Evolutionary conservation across 2,888 invertebrate species (phyloP).

Genomic region (Drosophila tripunctata): DNA sequence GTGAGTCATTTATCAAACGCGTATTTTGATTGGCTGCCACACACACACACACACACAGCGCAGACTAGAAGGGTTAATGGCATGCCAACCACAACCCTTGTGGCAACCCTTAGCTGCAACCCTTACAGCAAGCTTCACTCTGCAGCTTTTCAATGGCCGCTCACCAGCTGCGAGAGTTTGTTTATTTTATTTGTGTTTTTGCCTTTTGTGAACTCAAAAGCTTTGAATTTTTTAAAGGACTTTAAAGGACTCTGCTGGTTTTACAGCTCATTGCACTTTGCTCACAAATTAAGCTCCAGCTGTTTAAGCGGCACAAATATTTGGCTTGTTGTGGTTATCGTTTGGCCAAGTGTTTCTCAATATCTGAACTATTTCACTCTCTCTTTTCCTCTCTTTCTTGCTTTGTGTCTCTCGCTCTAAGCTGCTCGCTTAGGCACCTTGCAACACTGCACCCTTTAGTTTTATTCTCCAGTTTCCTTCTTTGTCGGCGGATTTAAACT

Average conservation of each 20-base stretch:
- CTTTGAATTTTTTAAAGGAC: constrained; percentile 17
- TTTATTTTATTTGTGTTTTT: constrained; percentile 35
- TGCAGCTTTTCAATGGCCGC: constrained; percentile 51
- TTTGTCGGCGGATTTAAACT: constrained; percentile 59
- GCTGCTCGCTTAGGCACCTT: constrained; percentile 49
- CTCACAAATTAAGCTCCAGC: constrained; percentile 36
- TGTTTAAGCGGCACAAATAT: constrained; percentile 44
- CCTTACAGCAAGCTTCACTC: too few relatives aligned
- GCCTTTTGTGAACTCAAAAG: constrained; percentile 26
- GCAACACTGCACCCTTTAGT: constrained; percentile 55
- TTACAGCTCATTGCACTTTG: constrained; percentile 18
- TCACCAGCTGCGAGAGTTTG: constrained; percentile 24
- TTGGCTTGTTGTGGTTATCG: constrained; percentile 31
- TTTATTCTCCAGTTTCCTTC: constrained; percentile 6
- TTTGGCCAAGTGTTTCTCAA: constrained; percentile 23
- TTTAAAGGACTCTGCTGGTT: neutral
- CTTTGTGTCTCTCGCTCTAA: constrained; percentile 22
- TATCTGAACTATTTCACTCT: neutral
- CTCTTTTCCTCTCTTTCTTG: neutral
- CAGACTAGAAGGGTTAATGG: constrained; percentile 43
- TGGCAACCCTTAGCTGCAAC: constrained; percentile 37
- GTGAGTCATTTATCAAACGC: constrained; percentile 36
- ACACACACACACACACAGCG: too few relatives aligned
- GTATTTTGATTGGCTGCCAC: constrained; percentile 41
- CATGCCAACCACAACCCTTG: constrained; percentile 3